phyloP scores from a whole-genome alignment of 2,888 invertebrate species.

The Drosophila ezoana region DNA sequence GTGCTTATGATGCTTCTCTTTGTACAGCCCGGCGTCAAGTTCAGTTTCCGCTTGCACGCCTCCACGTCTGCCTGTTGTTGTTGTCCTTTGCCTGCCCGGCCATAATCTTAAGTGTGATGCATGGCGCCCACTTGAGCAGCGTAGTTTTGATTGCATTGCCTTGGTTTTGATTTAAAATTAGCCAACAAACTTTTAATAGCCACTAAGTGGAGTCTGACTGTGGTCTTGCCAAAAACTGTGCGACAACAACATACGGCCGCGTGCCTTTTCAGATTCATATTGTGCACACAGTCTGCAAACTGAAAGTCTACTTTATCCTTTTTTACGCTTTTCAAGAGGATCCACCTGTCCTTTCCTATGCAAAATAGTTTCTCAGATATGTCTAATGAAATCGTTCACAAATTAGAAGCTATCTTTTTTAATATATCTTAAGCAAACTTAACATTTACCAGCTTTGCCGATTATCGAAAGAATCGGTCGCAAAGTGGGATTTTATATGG shows the following conservation, averaged over 20 bases:
- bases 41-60: slow-evolving; percentile 13
- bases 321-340: too few species aligned
- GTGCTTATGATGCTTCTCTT: slow-evolving; percentile 50
- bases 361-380: too few species aligned
- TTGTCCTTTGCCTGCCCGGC: slow-evolving; percentile 23
- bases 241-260: neutral
- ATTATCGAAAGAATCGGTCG: too few species aligned
- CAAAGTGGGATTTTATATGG: too few species aligned
- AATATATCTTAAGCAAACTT: too few species aligned
- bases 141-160: slow-evolving; percentile 48
- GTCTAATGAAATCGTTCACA: too few species aligned
- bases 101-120: slow-evolving; percentile 57
- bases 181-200: slow-evolving; percentile 41
- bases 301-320: too few species aligned
- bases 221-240: neutral
- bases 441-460: too few species aligned
- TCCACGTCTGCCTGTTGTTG: slow-evolving; percentile 16
- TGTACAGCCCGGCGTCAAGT: slow-evolving; percentile 12
- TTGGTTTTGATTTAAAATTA: slow-evolving; percentile 41
- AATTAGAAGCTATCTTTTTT: too few species aligned
- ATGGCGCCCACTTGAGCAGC: slow-evolving; percentile 43
- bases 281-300: too few species aligned
- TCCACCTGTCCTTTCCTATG: too few species aligned
- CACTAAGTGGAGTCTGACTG: slow-evolving; percentile 21
- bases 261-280: neutral